phyloP scores from a whole-genome alignment of 2,888 invertebrate genomes.

The Schizaphis graminum region DNA sequence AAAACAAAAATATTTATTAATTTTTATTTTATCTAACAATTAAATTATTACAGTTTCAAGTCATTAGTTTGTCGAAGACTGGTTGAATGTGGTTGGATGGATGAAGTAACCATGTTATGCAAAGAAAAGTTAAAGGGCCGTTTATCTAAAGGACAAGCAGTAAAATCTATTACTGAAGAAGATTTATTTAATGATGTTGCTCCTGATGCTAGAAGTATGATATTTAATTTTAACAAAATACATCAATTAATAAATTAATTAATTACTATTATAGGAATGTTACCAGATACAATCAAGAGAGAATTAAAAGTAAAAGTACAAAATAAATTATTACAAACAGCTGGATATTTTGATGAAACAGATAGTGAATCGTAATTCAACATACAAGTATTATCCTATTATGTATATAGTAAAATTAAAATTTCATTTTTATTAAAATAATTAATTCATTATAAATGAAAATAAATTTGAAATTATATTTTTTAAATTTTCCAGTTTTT shows the following conservation, averaged over 20 bases:
- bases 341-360: conserved; percentile 60
- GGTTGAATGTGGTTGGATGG: conserved; percentile 58
- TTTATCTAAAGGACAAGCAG: conserved; percentile 43
- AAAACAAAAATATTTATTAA: not conserved
- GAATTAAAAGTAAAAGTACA: conserved; percentile 61
- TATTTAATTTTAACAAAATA: not conserved
- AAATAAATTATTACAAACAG: conserved; percentile 59
- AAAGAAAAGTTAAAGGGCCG: conserved; percentile 52
- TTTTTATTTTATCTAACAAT: not conserved
- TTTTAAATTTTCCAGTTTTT: not conserved
- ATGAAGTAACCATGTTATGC: conserved; percentile 46
- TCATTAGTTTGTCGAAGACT: conserved; percentile 58
- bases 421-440: not conserved
- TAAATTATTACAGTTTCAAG: conserved; percentile 46
- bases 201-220: conserved; percentile 56
- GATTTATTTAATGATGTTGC: conserved; percentile 60
- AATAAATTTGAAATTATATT: not conserved
- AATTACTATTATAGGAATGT: conserved; percentile 22
- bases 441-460: not conserved
- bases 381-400: not conserved
- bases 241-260: not conserved
- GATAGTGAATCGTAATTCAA: conserved; percentile 51
- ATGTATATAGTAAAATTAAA: not conserved
- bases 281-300: conserved; percentile 62
- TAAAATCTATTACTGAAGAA: conserved; percentile 45